Conservation (phyloP, 2,888 invertebrate species). For the Tetranychus truncatus region DNA sequence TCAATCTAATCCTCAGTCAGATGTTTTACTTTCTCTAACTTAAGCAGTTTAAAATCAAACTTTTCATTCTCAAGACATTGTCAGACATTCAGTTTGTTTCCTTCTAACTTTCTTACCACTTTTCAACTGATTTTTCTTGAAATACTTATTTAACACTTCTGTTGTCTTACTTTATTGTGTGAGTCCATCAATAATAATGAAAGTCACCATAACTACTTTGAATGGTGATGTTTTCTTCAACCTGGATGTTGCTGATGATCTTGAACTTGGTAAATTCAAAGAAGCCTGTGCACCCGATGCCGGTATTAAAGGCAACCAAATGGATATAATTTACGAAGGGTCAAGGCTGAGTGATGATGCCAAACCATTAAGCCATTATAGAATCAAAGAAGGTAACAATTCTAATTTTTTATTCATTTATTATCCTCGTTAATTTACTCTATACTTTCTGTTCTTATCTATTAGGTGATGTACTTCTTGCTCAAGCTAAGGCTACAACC, state of each 20-base stretch:
- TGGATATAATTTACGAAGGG: constrained; percentile 68
- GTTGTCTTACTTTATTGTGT: background rate
- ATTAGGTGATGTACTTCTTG: constrained; percentile 5
- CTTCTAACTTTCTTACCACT: no score
- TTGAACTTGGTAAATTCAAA: background rate
- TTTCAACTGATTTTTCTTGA: no score
- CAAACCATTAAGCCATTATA: constrained; percentile 58
- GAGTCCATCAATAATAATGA: background rate
- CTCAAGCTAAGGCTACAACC: background rate
- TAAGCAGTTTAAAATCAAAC: no score
- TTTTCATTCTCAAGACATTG: no score
- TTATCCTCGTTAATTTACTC: background rate
- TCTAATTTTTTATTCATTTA: background rate
- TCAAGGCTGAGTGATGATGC: constrained; percentile 63
- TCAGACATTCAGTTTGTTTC: no score
- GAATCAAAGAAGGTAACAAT: constrained; percentile 57
- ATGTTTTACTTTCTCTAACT: background rate
- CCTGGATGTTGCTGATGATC: constrained; percentile 2
- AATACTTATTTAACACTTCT: no score
- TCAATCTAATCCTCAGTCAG: background rate
- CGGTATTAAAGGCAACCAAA: constrained; percentile 39
- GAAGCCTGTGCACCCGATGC: background rate
- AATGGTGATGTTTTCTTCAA: background rate
- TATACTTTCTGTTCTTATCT: background rate
- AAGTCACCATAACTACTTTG: background rate